Base-by-base conservation (phyloP, 2,113 vertebrate genomes). In the Silurus asotus region DNA sequence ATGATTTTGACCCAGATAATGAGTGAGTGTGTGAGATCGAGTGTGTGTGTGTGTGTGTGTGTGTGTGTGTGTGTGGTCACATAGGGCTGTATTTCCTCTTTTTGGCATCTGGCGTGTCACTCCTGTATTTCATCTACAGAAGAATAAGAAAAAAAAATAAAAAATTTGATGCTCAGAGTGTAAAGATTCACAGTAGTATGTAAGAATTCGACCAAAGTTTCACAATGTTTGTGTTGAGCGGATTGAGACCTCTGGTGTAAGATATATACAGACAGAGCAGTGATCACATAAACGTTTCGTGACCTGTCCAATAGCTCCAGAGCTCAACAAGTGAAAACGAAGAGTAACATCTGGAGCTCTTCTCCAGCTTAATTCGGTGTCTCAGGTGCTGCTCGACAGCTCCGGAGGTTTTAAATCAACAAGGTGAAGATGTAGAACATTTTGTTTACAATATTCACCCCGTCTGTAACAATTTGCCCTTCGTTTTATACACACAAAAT, bases 31-130 rank as follows among this genome's bases (percentile, higher is more conserved):
- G 48, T 56, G 37, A 37, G 37, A 37, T 37, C 37, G 2, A 37
- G 37, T 37, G 25, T 83, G 13, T 67, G 10, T 56, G 58, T 8
- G n/a, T 56, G 55, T 80, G 7, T 37, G 7, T 7, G 23, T 45
- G 81, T 55, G 48, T 56, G 37, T 37, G 25, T 83, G 13, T 67
- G 10, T 56, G 58, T 8, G n/a, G 55, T 94, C 93, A 96, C 93
- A 95, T 90, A 8, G 94, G 91, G 51, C 90, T 95, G 6, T 94
- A 95, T 90, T 93, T 96, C 88, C 95, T 95, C 91, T 92, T 96
- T 90, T 96, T 97, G 84, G 94, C 84, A 76, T 96, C 96, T 0
- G 96, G 94, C 0, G 90, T 91, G 53, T 93, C 94, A 90, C 96
- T 94, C 65, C 93, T 92, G 75, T 94, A 94, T 69, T 93, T 94